These are phyloP conservation scores for Watsonalla cultraria DNA, from an alignment of 2,888 invertebrate genomes.

Conservation along the genomic window DNA sequence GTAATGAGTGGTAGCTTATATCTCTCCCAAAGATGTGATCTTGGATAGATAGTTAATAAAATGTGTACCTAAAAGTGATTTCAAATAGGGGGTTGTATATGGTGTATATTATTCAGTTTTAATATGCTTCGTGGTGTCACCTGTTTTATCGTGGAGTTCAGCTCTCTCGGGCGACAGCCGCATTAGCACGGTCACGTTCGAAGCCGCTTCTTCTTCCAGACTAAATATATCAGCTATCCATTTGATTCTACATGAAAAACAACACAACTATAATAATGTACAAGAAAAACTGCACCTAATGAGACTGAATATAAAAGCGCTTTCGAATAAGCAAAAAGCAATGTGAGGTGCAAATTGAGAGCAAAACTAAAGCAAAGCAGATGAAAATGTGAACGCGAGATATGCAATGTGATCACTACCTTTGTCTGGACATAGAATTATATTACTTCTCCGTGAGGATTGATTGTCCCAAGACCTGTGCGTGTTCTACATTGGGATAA, in stretches of 20 bases:
- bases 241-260: slow-evolving; percentile 55
- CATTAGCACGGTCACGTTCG: slow-evolving; percentile 19
- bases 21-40: no score
- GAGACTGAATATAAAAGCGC: slow-evolving; percentile 41
- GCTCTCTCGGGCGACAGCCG: slow-evolving; percentile 35
- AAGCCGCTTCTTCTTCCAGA: slow-evolving; percentile 32
- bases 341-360: slow-evolving; percentile 8
- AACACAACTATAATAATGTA: slow-evolving; percentile 9
- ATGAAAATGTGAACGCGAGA: slow-evolving; percentile 11
- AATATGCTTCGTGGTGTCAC: slow-evolving; percentile 18
- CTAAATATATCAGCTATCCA: slow-evolving; percentile 60
- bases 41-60: no score
- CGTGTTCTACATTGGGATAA: slow-evolving; percentile 4
- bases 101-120: slow-evolving; percentile 30
- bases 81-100: no score
- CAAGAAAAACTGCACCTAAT: slow-evolving; percentile 23
- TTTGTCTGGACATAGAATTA: neutral
- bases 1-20: no score
- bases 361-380: slow-evolving; percentile 7
- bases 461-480: no score
- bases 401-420: slow-evolving; percentile 3
- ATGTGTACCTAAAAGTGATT: no score
- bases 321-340: slow-evolving; percentile 9
- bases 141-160: slow-evolving; percentile 19
- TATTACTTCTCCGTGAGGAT: no score